Evolutionary conservation across 2,113 vertebrate species (phyloP).

Genomic region (Gorsachius goisagi): DNA sequence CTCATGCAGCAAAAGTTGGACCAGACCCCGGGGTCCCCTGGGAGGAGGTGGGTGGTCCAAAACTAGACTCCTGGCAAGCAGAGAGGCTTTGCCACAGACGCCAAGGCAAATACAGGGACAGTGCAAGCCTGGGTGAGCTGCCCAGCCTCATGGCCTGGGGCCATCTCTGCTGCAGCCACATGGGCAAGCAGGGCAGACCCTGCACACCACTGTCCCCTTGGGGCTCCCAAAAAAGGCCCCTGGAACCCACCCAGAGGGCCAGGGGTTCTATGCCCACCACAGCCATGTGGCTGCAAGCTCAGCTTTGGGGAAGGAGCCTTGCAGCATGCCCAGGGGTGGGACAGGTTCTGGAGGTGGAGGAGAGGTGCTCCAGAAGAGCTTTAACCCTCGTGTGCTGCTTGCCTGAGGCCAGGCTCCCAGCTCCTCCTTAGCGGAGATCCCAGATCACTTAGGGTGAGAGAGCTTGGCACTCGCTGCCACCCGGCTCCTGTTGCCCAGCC

Average conservation of each 20-base stretch:
- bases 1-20: background rate
- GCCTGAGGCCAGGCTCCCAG: background rate
- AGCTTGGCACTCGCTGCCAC: background rate
- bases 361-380: background rate
- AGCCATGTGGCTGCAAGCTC: accelerated
- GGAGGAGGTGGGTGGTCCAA: background rate
- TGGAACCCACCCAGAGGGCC: accelerated
- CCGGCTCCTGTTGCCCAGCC: background rate
- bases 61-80: background rate
- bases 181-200: background rate
- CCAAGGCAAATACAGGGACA: background rate
- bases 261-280: background rate
- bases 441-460: constrained; percentile 84
- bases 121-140: background rate
- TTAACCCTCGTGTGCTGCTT: background rate
- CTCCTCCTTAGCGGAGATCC: constrained; percentile 65
- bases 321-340: too few species aligned
- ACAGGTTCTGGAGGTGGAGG: too few species aligned
- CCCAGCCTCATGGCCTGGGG: background rate
- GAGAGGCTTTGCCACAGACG: background rate
- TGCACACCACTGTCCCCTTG: accelerated
- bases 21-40: background rate
- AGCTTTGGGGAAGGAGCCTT: background rate
- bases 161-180: accelerated
- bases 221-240: background rate